These are phyloP conservation scores for Lagria hirta DNA, from an alignment of 2,888 invertebrate genomes.

Conservation along the genomic window DNA sequence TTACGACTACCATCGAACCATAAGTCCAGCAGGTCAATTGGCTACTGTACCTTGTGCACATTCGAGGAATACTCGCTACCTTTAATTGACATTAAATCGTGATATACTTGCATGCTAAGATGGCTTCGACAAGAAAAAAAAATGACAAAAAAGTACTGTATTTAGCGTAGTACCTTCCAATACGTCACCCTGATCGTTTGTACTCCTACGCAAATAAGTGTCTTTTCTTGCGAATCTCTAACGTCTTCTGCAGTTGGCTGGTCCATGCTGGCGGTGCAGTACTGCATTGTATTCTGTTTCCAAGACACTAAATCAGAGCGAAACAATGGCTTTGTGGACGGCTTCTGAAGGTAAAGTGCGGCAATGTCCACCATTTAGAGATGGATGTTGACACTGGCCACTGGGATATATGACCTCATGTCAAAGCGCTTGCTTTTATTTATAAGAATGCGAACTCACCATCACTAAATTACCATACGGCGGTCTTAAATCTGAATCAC, in stretches of 20 bases:
- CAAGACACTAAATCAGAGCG: conserved; percentile 48
- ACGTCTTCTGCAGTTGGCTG: conserved; percentile 21
- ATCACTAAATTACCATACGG: conserved; percentile 31
- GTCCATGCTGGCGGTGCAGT: conserved; percentile 43
- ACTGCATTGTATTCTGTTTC: conserved; percentile 49
- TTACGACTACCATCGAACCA: conserved; percentile 20
- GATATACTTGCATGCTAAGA: conserved; percentile 1
- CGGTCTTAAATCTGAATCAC: conserved; percentile 23
- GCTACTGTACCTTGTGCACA: conserved; percentile 18
- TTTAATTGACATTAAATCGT: conserved; percentile 10
- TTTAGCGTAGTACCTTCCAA: conserved; percentile 7
- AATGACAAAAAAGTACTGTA: background rate
- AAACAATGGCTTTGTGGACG: conserved; percentile 43
- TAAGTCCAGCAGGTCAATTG: conserved; percentile 18
- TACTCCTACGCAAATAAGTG: conserved; percentile 20
- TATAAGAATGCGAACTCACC: conserved; percentile 30
- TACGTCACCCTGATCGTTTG: conserved; percentile 13
- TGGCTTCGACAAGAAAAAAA: background rate
- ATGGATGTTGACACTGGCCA: conserved; percentile 26
- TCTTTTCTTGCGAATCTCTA: conserved; percentile 21
- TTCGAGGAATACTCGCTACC: conserved; percentile 10
- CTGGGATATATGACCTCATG: conserved; percentile 32
- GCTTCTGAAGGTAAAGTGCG: conserved; percentile 27
- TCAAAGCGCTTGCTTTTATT: conserved; percentile 30
- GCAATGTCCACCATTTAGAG: conserved; percentile 19